Conservation (phyloP, 2,888 invertebrate genomes). For the Zele albiditarsus region DNA sequence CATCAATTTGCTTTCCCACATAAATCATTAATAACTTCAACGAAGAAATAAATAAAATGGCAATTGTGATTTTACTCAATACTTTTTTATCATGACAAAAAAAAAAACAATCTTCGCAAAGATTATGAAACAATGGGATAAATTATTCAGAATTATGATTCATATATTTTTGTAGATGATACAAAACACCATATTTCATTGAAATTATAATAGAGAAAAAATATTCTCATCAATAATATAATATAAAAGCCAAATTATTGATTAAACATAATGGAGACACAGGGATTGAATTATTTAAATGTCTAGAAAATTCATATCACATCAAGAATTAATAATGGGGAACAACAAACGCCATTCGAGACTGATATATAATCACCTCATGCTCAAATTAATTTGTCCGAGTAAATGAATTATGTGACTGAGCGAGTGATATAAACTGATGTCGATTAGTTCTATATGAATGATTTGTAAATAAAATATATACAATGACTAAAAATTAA, state of each 20-base stretch:
- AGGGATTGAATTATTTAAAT: conserved; percentile 69
- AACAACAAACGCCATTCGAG: conserved; percentile 35
- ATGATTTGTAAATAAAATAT: conserved; percentile 27
- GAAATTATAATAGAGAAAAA: background rate
- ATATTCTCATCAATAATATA: conserved; percentile 44
- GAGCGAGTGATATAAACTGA: background rate
- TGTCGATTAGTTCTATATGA: conserved; percentile 7
- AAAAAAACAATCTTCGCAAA: background rate
- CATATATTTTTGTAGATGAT: conserved; percentile 1
- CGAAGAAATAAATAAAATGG: background rate
- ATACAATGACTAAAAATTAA: conserved; percentile 4
- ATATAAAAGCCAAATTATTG: conserved; percentile 2
- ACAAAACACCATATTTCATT: background rate
- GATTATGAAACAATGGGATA: background rate
- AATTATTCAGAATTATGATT: background rate
- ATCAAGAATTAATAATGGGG: conserved; percentile 32
- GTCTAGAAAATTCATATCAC: conserved; percentile 63
- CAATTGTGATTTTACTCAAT: background rate
- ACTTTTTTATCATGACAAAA: background rate
- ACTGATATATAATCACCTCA: conserved; percentile 30
- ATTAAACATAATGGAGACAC: conserved; percentile 50
- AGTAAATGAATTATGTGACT: background rate
- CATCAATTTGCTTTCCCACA: background rate
- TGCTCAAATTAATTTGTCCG: conserved; percentile 34
- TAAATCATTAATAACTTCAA: background rate